phyloP scores from a whole-genome alignment of 64 coral and sea anemone genomes.

The Dendrophyllia cribrosa region DNA sequence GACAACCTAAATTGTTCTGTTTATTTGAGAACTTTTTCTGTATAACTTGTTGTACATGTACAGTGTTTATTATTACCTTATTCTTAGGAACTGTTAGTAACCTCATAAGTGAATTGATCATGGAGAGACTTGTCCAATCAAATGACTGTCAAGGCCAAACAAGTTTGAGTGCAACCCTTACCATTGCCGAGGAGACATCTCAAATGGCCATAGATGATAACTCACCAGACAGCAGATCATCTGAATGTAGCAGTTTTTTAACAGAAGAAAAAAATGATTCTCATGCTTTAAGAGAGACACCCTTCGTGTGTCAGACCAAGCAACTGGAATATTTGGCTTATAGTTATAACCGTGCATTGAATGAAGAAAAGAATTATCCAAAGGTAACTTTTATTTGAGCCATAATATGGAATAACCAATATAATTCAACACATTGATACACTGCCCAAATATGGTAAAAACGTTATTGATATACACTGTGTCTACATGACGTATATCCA shows the following conservation, averaged over 20 bases:
- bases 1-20: too few relatives aligned
- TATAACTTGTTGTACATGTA: too few relatives aligned
- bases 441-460: too few relatives aligned
- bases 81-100: conserved; percentile 15
- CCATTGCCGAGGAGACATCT: conserved; percentile 73
- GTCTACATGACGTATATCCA: too few relatives aligned
- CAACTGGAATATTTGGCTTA: conserved; percentile 53
- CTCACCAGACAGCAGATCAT: conserved; percentile 1
- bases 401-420: background rate
- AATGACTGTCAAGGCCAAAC: background rate
- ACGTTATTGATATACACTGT: too few relatives aligned
- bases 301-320: conserved; percentile 12
- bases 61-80: background rate
- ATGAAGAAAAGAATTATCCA: conserved; percentile 51
- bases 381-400: conserved; percentile 10
- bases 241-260: conserved; percentile 12
- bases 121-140: conserved; percentile 30
- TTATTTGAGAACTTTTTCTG: too few relatives aligned
- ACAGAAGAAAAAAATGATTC: background rate
- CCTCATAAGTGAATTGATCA: conserved; percentile 56
- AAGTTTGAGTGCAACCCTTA: background rate
- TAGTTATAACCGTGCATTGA: conserved; percentile 47
- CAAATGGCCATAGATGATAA: conserved; percentile 79
- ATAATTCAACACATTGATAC: too few relatives aligned
- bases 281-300: conserved; percentile 1